Conservation (phyloP, 2,113 vertebrate genomes). For the Butastur rufipennis region DNA sequence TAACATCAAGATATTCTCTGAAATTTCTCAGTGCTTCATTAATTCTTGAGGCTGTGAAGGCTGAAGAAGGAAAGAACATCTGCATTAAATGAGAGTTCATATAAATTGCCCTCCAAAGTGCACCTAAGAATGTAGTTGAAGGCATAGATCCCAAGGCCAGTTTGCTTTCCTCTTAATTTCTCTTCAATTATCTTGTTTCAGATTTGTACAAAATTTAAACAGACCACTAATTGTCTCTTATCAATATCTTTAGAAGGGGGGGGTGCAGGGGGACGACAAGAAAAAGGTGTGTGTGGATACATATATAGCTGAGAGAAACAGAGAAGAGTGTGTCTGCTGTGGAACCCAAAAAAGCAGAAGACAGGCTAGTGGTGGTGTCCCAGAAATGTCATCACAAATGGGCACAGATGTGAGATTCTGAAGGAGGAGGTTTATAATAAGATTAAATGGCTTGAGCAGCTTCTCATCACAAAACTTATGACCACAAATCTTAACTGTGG, state of each 20-base stretch:
- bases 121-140: slow-evolving; percentile 54
- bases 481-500: not conserved
- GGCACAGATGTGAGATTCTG: not conserved
- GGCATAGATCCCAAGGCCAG: slow-evolving; percentile 39
- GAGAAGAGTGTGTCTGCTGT: not conserved
- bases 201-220: slow-evolving; percentile 34
- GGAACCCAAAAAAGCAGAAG: not conserved
- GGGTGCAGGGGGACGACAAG: not conserved
- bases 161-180: slow-evolving; percentile 50
- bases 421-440: not conserved
- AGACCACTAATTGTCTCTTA: not conserved
- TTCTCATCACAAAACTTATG: not conserved
- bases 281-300: not conserved
- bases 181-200: slow-evolving; percentile 46
- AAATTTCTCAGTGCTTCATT: slow-evolving; percentile 55
- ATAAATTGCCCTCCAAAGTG: slow-evolving; percentile 66
- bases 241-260: not conserved
- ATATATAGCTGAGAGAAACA: not conserved
- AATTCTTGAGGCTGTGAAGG: slow-evolving; percentile 49
- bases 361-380: not conserved
- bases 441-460: not conserved
- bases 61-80: slow-evolving; percentile 56
- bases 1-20: slow-evolving; percentile 15
- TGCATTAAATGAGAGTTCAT: slow-evolving; percentile 61
- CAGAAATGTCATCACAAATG: not conserved